Conservation (phyloP, 2,888 invertebrate species). For the Falcaria lacertinaria region DNA sequence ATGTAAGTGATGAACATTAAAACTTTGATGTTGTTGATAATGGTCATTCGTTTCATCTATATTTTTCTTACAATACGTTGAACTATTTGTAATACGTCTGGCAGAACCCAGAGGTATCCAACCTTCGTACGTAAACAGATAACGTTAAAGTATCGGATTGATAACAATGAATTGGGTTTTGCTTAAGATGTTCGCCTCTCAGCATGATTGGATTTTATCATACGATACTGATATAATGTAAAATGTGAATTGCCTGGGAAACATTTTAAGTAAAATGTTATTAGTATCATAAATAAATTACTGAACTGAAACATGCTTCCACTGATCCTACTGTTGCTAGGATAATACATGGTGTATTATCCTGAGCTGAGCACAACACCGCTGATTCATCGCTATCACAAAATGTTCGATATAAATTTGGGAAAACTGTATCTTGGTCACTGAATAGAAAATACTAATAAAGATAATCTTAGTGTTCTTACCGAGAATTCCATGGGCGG, state of each 20-base stretch:
- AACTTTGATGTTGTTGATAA: too few species aligned
- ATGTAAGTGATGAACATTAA: too few species aligned
- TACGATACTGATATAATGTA: neutral
- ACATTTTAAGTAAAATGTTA: too few species aligned
- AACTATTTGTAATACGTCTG: neutral
- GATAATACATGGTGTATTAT: too few species aligned
- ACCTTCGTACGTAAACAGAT: neutral
- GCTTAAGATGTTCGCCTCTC: neutral
- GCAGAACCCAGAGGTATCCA: neutral
- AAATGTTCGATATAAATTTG: too few species aligned
- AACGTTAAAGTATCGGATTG: neutral
- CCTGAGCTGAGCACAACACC: too few species aligned
- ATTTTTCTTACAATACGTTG: neutral
- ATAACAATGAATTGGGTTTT: neutral
- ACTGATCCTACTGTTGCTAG: too few species aligned
- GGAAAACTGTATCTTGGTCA: too few species aligned
- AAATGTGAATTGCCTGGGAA: neutral
- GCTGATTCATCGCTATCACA: too few species aligned
- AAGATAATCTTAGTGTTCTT: conserved; percentile 14
- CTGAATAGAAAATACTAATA: neutral
- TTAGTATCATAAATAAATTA: too few species aligned
- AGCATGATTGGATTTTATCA: neutral
- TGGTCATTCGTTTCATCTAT: too few species aligned
- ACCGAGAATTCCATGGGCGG: conserved; percentile 45
- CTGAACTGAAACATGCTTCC: too few species aligned